A percentile compares a stretch with the other conserved stretches of the same genome.
phyloP scores from a whole-genome alignment of 2,888 invertebrate genomes.

The Acrocyrtus sp. region DNA sequence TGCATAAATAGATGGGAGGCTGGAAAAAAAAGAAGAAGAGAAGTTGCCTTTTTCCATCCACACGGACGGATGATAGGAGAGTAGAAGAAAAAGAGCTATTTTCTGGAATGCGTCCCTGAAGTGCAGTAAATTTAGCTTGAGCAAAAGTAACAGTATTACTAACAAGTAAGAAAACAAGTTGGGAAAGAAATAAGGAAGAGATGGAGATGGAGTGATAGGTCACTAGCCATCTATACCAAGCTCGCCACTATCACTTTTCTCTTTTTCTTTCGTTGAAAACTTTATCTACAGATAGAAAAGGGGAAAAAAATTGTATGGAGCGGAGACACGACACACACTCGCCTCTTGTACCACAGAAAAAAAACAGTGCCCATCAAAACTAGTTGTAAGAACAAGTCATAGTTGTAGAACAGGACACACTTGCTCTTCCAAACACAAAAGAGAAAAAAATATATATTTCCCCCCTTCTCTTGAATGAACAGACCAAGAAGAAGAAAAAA shows the following conservation, averaged over 20 bases:
- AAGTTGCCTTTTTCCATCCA: neutral
- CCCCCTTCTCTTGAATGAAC: neutral
- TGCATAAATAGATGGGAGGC: neutral
- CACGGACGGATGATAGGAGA: slow-evolving; percentile 38
- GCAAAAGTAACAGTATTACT: slow-evolving; percentile 32
- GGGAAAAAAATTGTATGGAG: neutral
- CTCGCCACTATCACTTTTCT: slow-evolving; percentile 1
- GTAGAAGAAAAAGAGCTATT: slow-evolving; percentile 63
- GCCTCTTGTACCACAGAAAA: neutral
- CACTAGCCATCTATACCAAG: neutral
- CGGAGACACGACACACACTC: neutral
- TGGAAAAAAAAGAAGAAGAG: neutral
- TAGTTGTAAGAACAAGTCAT: neutral
- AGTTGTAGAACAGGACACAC: neutral
- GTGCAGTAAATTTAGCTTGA: slow-evolving; percentile 63
- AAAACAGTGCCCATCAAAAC: neutral
- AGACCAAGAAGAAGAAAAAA: neutral
- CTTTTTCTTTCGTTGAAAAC: slow-evolving; percentile 24
- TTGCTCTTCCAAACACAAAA: neutral
- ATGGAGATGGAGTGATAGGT: neutral
- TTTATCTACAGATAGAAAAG: neutral
- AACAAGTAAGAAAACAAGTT: too few relatives aligned
- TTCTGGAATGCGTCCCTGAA: slow-evolving; percentile 64
- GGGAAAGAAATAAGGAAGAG: too few relatives aligned
- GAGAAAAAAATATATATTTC: too few relatives aligned